Evolutionary conservation across 2,888 invertebrate genomes (phyloP).

Genomic region (Amblyjoppa fuscipennis): DNA sequence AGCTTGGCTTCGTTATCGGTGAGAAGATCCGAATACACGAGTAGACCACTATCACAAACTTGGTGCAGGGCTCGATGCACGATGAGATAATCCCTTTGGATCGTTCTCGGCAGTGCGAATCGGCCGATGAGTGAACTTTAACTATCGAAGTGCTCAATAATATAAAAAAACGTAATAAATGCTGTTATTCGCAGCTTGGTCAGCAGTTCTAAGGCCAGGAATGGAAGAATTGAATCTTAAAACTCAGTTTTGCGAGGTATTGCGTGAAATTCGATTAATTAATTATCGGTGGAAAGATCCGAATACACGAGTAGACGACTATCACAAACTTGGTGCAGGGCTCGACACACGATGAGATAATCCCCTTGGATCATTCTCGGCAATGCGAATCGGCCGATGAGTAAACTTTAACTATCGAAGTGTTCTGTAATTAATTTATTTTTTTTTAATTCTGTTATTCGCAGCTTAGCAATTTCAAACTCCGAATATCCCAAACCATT

Average conservation of each 20-base stretch:
- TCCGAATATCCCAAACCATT: too few relatives aligned
- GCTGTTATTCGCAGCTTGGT: neutral
- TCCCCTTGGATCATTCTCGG: too few relatives aligned
- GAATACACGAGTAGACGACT: constrained; percentile 13
- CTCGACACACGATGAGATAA: neutral
- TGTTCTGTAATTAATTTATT: too few relatives aligned
- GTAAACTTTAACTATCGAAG: neutral
- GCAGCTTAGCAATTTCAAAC: too few relatives aligned
- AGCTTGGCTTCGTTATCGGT: constrained; percentile 12
- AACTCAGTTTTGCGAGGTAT: too few relatives aligned
- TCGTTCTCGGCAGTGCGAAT: neutral
- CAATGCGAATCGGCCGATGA: neutral
- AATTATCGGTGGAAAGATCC: neutral
- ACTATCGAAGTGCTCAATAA: too few relatives aligned
- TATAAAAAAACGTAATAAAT: too few relatives aligned
- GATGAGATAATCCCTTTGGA: neutral
- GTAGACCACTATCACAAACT: constrained; percentile 11
- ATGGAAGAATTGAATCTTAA: too few relatives aligned
- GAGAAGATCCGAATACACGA: neutral
- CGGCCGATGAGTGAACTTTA: neutral
- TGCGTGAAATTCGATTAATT: too few relatives aligned
- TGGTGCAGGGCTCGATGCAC: neutral
- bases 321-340: constrained; percentile 4
- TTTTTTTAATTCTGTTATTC: too few relatives aligned
- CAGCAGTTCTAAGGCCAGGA: neutral